Evolutionary conservation across 2,888 invertebrate species (phyloP).

Genomic region (Acleris laterana): DNA sequence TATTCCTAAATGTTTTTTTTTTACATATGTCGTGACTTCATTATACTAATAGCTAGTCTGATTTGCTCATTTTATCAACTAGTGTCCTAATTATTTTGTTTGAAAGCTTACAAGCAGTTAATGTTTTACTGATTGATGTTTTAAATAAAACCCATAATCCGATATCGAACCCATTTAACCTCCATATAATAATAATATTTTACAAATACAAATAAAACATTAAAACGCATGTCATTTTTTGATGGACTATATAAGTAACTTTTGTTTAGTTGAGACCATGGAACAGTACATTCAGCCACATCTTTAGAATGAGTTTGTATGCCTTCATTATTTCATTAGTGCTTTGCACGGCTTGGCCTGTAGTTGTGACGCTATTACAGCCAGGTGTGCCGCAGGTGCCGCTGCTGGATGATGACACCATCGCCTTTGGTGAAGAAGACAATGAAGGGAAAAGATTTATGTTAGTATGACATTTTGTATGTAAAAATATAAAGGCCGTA

Average conservation of each 20-base stretch:
- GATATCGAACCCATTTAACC: background rate
- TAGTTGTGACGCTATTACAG: constrained; percentile 77
- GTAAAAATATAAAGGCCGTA: too few species aligned
- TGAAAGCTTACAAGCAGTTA: constrained; percentile 26
- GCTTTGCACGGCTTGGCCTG: constrained; percentile 82
- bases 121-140: background rate
- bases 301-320: constrained; percentile 15
- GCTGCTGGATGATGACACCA: constrained; percentile 92
- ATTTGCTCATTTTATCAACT: constrained; percentile 24
- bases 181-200: too few species aligned
- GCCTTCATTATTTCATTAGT: constrained; percentile 4
- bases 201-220: background rate
- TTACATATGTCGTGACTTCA: constrained; percentile 6
- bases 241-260: background rate
- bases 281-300: constrained; percentile 5
- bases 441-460: constrained; percentile 79
- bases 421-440: constrained; percentile 94
- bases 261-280: background rate
- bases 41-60: constrained; percentile 41
- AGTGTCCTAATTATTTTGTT: constrained; percentile 12
- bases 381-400: constrained; percentile 89
- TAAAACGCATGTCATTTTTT: background rate
- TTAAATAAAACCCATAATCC: background rate
- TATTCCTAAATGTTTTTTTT: constrained; percentile 30
- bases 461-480: constrained; percentile 53